Percentiles rank a stretch among this genome's conserved stretches.
phyloP scores from a whole-genome alignment of 2,888 invertebrate genomes.

The Rhimphoctona megacephalus region DNA sequence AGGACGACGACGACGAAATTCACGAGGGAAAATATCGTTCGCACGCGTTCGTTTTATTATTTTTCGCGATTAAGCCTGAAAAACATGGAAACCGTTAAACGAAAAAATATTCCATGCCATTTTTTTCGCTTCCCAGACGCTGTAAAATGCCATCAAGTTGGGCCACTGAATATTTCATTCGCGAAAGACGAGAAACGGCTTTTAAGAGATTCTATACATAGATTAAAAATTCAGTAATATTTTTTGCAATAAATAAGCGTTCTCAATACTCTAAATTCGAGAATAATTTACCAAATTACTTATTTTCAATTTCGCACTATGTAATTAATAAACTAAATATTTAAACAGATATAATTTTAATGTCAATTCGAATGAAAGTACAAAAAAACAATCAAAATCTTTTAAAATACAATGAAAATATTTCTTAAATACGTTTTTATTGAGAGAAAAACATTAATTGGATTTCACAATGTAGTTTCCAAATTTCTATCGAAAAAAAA shows the following conservation, averaged over 20 bases:
- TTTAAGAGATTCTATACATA: background rate
- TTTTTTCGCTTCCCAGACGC: background rate
- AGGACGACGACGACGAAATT: constrained; percentile 51
- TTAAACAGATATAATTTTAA: background rate
- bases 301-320: no score
- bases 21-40: constrained; percentile 70
- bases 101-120: background rate
- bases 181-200: background rate
- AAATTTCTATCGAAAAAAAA: background rate
- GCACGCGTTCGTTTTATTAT: background rate
- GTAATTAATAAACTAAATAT: no score
- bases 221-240: background rate
- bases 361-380: background rate
- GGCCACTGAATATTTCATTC: background rate
- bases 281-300: no score
- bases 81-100: background rate
- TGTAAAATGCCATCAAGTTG: background rate
- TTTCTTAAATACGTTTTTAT: background rate
- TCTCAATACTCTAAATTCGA: background rate
- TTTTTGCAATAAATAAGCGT: background rate
- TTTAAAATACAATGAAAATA: background rate
- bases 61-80: background rate
- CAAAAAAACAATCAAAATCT: background rate
- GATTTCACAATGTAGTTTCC: background rate
- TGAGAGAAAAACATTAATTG: background rate